Evolutionary conservation across 2,113 vertebrate species (phyloP), one percentile per base, ranked within the genome.

Genomic region (Sinocyclocheilus grahami): DNA sequence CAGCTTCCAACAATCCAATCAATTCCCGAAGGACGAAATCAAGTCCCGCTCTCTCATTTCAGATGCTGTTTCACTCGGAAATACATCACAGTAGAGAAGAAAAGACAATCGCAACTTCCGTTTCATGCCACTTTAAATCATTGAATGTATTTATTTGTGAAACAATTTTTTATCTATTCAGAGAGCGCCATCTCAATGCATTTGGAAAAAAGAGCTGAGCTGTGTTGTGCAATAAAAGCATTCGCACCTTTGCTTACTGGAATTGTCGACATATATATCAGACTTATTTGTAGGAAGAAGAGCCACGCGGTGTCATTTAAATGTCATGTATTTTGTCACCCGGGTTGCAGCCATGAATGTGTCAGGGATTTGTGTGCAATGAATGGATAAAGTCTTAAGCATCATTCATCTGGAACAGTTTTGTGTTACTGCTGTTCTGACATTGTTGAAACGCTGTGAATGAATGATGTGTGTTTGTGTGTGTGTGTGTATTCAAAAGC

Each of bases 301-400:
- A 5, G 2, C 67, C 16, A 67, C 20, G 37, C 7, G 39, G 80
- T 74, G 67, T 74, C 82, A 71, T 74, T 71, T 74, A 83, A 58
- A 83, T 83, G 82, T 74, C 82, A 83, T 39, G 51, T n/a, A 60
- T 74, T 83, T 42, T 83, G 67, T 83, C 82, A 74, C 82, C 51
- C 67, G 12, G 2, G 27, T 39, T 58, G 82, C 67, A n/a, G 11
- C 82, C 82, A 74, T 74, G 27, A 83, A 74, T 83, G 80, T 71
- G 18, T 24, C 62, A 69, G 67, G 30, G 82, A 83, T 83, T 83
- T 83, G 67, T 83, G 51, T 58, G 82, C 16, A 24, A 51, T 24
- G 14, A 42, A 67, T 60, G 79, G 51, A 53, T 20, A 82, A 30
- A 69, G 69, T 55, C 58, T 88, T 85, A 82, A 82, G 63, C 69